Percentiles rank a stretch among this genome's conserved stretches.
These are phyloP conservation scores for Achlya flavicornis DNA, from an alignment of 2,888 invertebrate species.

Conservation along the genomic window DNA sequence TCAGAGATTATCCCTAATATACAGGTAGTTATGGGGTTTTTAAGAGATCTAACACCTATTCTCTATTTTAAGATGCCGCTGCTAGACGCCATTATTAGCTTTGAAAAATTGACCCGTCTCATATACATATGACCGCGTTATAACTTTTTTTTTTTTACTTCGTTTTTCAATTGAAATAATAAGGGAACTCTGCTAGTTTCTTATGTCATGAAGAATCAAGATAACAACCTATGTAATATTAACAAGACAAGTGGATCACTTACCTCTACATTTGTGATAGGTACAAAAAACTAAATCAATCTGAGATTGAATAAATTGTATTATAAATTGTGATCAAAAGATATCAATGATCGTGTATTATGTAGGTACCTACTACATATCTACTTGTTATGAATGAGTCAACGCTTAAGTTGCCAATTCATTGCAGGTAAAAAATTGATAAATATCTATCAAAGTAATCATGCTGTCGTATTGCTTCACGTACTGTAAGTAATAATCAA, in stretches of 20 bases:
- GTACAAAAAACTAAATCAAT: constrained; percentile 4
- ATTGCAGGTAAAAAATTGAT: neutral
- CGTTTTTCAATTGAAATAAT: too few relatives aligned
- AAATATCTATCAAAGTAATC: neutral
- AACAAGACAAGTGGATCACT: neutral
- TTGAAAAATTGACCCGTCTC: too few relatives aligned
- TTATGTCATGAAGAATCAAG: neutral
- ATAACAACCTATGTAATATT: neutral
- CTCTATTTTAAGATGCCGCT: too few relatives aligned
- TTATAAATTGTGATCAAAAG: constrained; percentile 8
- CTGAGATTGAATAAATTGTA: constrained; percentile 6
- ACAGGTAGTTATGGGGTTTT: too few relatives aligned
- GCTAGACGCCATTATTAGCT: too few relatives aligned
- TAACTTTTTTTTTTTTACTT: too few relatives aligned
- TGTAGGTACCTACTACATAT: neutral
- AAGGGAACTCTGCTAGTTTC: too few relatives aligned
- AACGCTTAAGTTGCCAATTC: neutral
- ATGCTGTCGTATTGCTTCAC: neutral
- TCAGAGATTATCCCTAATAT: too few relatives aligned
- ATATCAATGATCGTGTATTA: constrained; percentile 1
- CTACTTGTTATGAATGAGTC: neutral
- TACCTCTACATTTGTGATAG: neutral
- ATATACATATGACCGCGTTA: too few relatives aligned
- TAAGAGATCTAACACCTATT: too few relatives aligned
- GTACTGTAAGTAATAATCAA: neutral